Base-by-base conservation (phyloP, 2,888 invertebrate genomes). In the Eledona agricola region DNA sequence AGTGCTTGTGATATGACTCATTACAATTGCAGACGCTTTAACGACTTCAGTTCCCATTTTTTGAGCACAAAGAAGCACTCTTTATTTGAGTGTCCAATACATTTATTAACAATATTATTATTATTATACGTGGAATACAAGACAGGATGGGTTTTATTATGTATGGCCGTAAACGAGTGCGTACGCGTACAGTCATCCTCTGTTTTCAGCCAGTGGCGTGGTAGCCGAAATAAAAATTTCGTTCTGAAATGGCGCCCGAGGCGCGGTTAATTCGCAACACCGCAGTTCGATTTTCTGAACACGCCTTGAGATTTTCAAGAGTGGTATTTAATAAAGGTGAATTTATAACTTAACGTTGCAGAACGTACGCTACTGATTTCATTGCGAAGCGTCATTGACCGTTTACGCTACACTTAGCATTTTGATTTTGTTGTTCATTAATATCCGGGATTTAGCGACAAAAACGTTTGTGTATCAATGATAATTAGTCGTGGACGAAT, bases 1-100 rank as follows among this genome's bases (percentile, higher is more conserved):
- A 50, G 34, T 50, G 50, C 50, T 40, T 50, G 50, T 42, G 40
- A 50, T 40, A 40, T 42, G 42, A 50, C 23, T 50, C 50, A 50
- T 42, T 50, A 34, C 19, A 20, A 50, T 25, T 42, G 50, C 34
- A 32, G 40, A 42, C 16, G 23, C 32, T 40, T 50, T 19, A 50
- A 42, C 15, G 28, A 40, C 42, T 50, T 50, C 38, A 49, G 40
- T 31, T 35, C 7, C 7, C 10, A 6, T 31, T 50, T 50, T 49
- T 47, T 23, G n/a, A n/a, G n/a, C n/a, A 38, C 31, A 29, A 31
- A 31, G n/a, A 38, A 25, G n/a, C 22, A 28, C 17, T 23, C 23
- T 50, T 42, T 42, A 11, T 22, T 7, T 37, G 9, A n/a, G 7
- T 15, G 12, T 10, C 25, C 3, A 29, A 22, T 42, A 20, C 20